Base-by-base conservation (phyloP, 2,113 vertebrate genomes). In the Hydrochoerus hydrochaeris region DNA sequence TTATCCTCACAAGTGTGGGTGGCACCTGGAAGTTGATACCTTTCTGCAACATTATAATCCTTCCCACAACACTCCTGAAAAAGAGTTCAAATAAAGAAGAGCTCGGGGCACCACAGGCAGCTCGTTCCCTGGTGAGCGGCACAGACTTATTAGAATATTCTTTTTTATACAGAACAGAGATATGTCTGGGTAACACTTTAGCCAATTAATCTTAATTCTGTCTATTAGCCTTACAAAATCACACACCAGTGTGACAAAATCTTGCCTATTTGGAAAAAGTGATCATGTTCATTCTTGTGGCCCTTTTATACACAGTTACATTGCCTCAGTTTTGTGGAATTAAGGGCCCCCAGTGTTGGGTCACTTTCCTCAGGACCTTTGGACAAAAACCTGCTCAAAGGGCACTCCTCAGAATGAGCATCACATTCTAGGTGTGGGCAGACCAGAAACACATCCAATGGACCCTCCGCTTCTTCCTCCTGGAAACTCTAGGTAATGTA, bases 161-260 rank as follows among this genome's bases (percentile, higher is more conserved):
- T 88, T 94, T 95, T 62, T 71, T 85, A 85, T 17, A 35, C 24
- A 94, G 90, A 95, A 78, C 54, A 88, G 81, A 96, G 65, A 85
- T 96, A 60, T 83, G 92, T 95, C 95, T 94, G 63, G 67, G 87
- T 91, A 92, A 54, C 84, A 78, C 67, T 95, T 91, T 88, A 30
- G 63, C 83, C 92, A 95, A 95, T 97, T 97, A 97, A 95, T 96
- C 94, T 95, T 93, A 94, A 93, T 95, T 96, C 77, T 83, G 30
- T 69, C 84, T 35, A 35, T 96, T 95, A 95, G 84, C 63, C 92
- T 94, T 90, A 85, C 58, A 95, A 96, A 97, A 97, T 82, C 92
- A 88, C 52, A 90, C 65, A 90, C 85, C 28, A 78, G 17, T 2
- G 41, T 92, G 85, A 89, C 63, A 57, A 87, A 90, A 49, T 44